These are phyloP conservation scores for Perca flavescens DNA, from an alignment of 2,113 vertebrate species.

Conservation along the genomic window DNA sequence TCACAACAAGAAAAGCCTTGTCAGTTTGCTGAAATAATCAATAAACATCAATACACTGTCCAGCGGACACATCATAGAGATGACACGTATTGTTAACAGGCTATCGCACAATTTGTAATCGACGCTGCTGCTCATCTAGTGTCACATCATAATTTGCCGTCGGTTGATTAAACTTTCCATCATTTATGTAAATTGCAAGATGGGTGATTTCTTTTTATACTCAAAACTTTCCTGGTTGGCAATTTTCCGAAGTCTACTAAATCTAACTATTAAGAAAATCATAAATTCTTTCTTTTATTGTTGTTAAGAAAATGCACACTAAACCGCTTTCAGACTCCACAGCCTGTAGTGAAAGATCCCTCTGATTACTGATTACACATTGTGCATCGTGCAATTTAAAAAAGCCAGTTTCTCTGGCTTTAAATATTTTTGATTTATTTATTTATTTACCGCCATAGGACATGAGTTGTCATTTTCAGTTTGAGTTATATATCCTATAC, in stretches of 20 bases:
- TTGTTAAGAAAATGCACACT: conserved; percentile 43
- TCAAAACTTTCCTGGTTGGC: conserved; percentile 31
- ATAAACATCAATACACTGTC: conserved; percentile 27
- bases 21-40: conserved; percentile 39
- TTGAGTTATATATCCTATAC: background rate
- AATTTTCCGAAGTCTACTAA: conserved; percentile 52
- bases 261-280: conserved; percentile 57
- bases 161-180: conserved; percentile 51
- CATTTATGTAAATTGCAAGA: conserved; percentile 57
- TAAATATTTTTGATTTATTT: background rate
- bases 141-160: conserved; percentile 45
- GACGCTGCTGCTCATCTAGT: conserved; percentile 2
- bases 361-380: conserved; percentile 77
- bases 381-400: conserved; percentile 57
- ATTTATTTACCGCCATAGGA: background rate
- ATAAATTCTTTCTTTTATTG: conserved; percentile 44
- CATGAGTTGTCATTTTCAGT: background rate
- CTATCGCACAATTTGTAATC: conserved; percentile 5
- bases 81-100: conserved; percentile 40
- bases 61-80: conserved; percentile 4
- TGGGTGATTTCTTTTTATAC: conserved; percentile 59
- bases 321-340: conserved; percentile 36
- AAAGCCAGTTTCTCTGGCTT: conserved; percentile 20
- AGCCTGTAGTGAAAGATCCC: conserved; percentile 62
- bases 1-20: conserved; percentile 38